Evolutionary conservation across 2,888 invertebrate genomes (phyloP), one percentile per base, ranked within the genome.

Genomic region (Heliothis peltigera): DNA sequence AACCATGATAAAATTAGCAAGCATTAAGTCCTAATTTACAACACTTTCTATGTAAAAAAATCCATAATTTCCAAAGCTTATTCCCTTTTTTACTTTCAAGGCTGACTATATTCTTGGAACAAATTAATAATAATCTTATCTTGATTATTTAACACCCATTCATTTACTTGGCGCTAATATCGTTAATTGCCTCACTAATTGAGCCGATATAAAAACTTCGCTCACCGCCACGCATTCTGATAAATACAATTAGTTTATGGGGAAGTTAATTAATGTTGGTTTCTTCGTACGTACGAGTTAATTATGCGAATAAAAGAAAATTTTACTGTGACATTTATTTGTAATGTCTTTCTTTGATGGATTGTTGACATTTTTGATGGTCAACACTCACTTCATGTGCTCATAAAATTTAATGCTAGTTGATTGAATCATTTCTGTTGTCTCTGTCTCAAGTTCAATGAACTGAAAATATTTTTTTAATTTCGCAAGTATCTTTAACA

Each of bases 171-270:
- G 42, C 49, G 71, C 64, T 74, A 70, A 70, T 60, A 62, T 60
- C 47, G 64, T 80, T 82, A 84, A 84, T 84, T 84, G 81, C 74
- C 79, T 74, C 47, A 67, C 65, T 79, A 83, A 82, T 86, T 81
- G 77, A 77, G 66, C 68, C 55, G 70, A 80, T 80, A 80, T 78
- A 81, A 78, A 74, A 80, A 80, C 64, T 80, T 76, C 64, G 74
- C 73, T 74, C 66, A 57, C 72, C 59, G 70, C 72, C 75, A 72
- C 68, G 74, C 72, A 70, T 71, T 77, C 54, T 75, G 76, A 73
- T 81, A 80, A 82, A 73, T 72, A 75, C 74, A 74, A 71, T 82
- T 78, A 77, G 64, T 80, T 80, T 77, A 82, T 74, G 74, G 64
- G 64, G 60, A 59, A 51, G 59, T 72, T 71, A 71, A 80, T 81